These are phyloP conservation scores for Ormyrus nitidulus DNA, from an alignment of 2,888 invertebrate species.

Conservation along the genomic window DNA sequence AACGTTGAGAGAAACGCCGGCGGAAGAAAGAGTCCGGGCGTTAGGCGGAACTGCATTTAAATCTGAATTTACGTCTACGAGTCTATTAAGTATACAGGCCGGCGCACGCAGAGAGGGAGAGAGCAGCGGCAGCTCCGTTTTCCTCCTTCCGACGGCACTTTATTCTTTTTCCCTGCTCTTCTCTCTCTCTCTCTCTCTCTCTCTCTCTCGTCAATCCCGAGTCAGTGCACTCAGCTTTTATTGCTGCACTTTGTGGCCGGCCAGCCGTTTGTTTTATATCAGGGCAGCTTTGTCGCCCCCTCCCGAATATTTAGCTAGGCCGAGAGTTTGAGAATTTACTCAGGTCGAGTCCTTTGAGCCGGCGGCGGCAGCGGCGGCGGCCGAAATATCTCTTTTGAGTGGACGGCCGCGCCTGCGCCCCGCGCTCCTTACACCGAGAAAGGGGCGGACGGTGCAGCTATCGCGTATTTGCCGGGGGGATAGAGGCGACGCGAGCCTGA, in stretches of 20 bases:
- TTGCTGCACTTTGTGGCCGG: neutral
- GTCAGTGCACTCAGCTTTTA: neutral
- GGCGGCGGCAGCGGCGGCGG: neutral
- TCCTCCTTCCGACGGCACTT: neutral
- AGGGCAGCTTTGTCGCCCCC: too few species aligned
- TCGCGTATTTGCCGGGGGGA: neutral
- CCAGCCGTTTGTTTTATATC: too few species aligned
- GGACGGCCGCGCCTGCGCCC: neutral
- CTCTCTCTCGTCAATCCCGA: neutral
- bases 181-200: neutral
- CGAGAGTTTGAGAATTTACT: too few species aligned
- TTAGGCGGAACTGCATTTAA: conserved; percentile 60
- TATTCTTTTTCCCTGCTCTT: neutral
- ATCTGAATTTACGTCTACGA: conserved; percentile 63
- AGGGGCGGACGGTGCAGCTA: conserved; percentile 16
- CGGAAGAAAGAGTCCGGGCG: conserved; percentile 7
- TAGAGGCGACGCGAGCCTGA: conserved; percentile 19
- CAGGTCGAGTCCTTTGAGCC: too few species aligned
- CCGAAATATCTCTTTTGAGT: conserved; percentile 2
- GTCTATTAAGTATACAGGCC: conserved; percentile 59
- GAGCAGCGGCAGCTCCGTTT: neutral
- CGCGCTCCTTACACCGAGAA: neutral
- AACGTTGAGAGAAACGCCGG: conserved; percentile 26
- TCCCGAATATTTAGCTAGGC: too few species aligned
- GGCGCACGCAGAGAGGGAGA: neutral